Conservation (phyloP, 23 tunicate species). For the Diplosoma virens region DNA sequence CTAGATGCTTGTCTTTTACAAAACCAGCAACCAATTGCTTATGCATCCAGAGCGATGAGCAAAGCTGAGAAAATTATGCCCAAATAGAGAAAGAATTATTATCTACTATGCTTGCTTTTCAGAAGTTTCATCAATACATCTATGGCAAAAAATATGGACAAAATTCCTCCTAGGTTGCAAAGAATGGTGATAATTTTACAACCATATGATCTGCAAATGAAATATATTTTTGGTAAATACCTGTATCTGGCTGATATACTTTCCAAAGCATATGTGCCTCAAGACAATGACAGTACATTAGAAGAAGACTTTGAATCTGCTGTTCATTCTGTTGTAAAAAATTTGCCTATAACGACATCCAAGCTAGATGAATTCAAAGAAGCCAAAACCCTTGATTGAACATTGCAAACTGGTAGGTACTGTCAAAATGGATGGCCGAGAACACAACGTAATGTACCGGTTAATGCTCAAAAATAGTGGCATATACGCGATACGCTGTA, state of each 20-base stretch:
- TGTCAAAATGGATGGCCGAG: constrained; percentile 42
- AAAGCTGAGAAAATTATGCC: constrained; percentile 34
- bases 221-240: constrained; percentile 17
- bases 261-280: constrained; percentile 31
- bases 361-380: constrained; percentile 9
- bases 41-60: constrained; percentile 22
- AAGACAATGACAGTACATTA: background rate
- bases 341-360: constrained; percentile 5
- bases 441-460: constrained; percentile 3
- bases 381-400: constrained; percentile 19
- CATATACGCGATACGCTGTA: constrained; percentile 28
- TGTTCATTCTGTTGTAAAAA: constrained; percentile 12
- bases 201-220: constrained; percentile 29
- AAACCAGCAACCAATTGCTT: constrained; percentile 31
- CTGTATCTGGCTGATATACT: constrained; percentile 47
- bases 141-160: constrained; percentile 23
- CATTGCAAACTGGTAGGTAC: constrained; percentile 11
- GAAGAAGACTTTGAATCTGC: constrained; percentile 10
- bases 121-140: constrained; percentile 28
- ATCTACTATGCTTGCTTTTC: constrained; percentile 9
- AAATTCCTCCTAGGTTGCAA: constrained; percentile 47
- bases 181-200: constrained; percentile 42
- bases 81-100: constrained; percentile 41
- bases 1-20: constrained; percentile 31
- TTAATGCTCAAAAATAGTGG: constrained; percentile 25